Evolutionary conservation across 2,888 invertebrate species (phyloP).

Genomic region (Agrenia bidenticulata): DNA sequence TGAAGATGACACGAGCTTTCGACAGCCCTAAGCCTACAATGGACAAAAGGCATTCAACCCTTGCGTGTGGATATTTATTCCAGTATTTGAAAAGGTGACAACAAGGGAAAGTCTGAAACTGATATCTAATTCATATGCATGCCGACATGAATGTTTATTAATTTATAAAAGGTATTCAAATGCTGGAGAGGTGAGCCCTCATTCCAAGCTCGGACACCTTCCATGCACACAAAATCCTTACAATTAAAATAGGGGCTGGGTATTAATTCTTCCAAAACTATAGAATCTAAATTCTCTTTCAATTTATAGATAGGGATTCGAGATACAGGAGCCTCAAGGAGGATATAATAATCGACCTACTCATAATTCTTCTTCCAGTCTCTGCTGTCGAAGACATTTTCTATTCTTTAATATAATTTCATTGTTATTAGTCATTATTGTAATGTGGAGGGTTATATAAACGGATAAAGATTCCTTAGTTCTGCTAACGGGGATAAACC

Average conservation of each 20-base stretch:
- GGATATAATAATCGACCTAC: background rate
- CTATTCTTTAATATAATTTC: too few species aligned
- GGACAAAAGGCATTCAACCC: conserved; percentile 8
- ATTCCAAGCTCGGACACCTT: conserved; percentile 13
- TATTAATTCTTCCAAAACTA: too few species aligned
- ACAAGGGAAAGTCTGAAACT: conserved; percentile 15
- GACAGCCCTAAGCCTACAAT: background rate
- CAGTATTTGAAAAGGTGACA: background rate
- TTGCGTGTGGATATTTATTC: conserved; percentile 8
- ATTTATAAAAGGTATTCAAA: conserved; percentile 19
- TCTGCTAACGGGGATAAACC: too few species aligned
- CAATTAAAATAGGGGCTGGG: too few species aligned
- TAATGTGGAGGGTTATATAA: too few species aligned
- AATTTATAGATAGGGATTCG: too few species aligned
- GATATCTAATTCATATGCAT: conserved; percentile 19
- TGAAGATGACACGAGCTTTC: conserved; percentile 15
- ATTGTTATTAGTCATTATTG: too few species aligned
- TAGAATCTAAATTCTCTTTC: too few species aligned
- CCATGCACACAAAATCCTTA: too few species aligned
- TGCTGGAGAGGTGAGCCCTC: too few species aligned
- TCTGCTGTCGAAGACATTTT: too few species aligned
- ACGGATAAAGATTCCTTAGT: conserved; percentile 5
- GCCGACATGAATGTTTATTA: conserved; percentile 9
- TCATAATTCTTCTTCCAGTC: background rate
- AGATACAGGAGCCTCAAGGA: background rate